Percentiles rank a stretch among this genome's conserved stretches.
Conservation (phyloP, 2,113 vertebrate species). For the Phyllostomus hastatus region DNA sequence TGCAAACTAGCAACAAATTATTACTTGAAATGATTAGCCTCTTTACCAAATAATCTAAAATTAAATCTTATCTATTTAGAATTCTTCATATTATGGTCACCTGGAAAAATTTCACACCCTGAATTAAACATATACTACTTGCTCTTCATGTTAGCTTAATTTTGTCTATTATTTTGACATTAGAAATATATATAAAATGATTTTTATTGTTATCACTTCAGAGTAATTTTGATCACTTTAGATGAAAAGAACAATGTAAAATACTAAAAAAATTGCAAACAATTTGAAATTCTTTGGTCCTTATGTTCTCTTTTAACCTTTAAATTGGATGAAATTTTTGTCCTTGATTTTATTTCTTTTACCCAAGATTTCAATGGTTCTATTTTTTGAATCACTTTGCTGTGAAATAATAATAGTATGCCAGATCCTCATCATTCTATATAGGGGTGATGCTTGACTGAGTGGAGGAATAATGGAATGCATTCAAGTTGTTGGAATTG, state of each 20-base stretch:
- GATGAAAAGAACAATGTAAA: background rate
- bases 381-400: conserved; percentile 19
- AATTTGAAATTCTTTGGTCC: background rate
- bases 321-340: background rate
- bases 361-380: background rate
- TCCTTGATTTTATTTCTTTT: conserved; percentile 23
- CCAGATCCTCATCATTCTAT: background rate
- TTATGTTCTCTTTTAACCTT: conserved; percentile 11
- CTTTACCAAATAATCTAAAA: conserved; percentile 12
- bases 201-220: background rate
- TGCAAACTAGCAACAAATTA: background rate
- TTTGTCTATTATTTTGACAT: background rate
- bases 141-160: background rate
- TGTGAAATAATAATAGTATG: conserved; percentile 32
- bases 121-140: background rate
- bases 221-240: conserved; percentile 22
- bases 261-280: background rate
- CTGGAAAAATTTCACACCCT: background rate
- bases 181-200: background rate
- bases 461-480: conserved; percentile 24
- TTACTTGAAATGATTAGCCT: background rate
- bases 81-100: background rate
- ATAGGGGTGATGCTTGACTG: background rate
- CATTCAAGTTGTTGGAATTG: background rate
- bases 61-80: background rate